These are phyloP conservation scores for Apostichopus leukothele DNA, from an alignment of 53 echinoderm and acorn worm genomes.

Conservation along the genomic window DNA sequence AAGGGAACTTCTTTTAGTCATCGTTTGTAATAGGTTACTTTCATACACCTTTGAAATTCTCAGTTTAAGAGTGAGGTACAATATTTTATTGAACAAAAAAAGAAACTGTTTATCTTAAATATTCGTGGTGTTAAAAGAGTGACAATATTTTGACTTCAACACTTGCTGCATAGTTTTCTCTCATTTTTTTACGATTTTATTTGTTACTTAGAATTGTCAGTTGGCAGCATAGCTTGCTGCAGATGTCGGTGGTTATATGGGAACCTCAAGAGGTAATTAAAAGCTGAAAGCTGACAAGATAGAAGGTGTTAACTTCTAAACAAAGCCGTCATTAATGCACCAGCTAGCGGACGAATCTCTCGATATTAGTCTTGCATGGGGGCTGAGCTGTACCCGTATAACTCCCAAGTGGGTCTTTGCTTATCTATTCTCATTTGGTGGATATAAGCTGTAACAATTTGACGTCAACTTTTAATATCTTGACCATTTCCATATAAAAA, in stretches of 20 bases:
- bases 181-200: too few relatives aligned
- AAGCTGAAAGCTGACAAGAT: constrained; percentile 1
- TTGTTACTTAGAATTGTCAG: too few relatives aligned
- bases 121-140: too few relatives aligned
- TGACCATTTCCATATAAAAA: background rate
- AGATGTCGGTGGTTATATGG: background rate
- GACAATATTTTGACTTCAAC: too few relatives aligned
- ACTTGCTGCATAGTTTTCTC: too few relatives aligned
- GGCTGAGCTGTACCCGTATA: background rate
- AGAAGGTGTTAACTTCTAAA: constrained; percentile 22
- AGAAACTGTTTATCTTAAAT: too few relatives aligned
- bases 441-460: background rate
- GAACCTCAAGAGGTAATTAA: constrained; percentile 20
- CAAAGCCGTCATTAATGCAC: constrained; percentile 8
- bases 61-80: too few relatives aligned
- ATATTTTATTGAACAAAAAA: too few relatives aligned
- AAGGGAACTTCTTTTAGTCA: too few relatives aligned
- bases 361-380: background rate
- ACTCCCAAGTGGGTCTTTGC: constrained; percentile 16
- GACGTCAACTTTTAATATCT: background rate
- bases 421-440: background rate
- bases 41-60: too few relatives aligned
- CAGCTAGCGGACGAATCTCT: background rate
- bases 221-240: too few relatives aligned
- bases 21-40: too few relatives aligned